Evolutionary conservation across 2,113 vertebrate genomes (phyloP).

Genomic region (Erythrocercus mccallii): DNA sequence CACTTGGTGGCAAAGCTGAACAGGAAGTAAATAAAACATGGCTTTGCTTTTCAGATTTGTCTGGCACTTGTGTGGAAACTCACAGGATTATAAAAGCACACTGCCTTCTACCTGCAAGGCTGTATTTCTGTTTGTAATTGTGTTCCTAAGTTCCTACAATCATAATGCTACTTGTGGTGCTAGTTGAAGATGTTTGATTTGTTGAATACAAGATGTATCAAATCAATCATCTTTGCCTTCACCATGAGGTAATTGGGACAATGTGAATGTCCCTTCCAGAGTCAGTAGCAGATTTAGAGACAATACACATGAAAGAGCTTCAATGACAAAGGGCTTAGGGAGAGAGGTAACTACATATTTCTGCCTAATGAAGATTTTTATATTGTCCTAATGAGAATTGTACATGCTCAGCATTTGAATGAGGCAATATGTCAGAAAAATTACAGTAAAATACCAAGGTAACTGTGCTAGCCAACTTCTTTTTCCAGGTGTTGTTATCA

Average conservation of each 20-base stretch:
- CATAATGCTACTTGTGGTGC: neutral
- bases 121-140: neutral
- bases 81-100: neutral
- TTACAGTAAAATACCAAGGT: neutral
- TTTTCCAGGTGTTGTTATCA: neutral
- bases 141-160: neutral
- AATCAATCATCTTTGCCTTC: neutral
- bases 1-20: constrained; percentile 51
- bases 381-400: neutral
- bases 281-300: neutral
- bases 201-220: neutral
- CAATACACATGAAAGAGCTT: neutral
- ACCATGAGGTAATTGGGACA: neutral
- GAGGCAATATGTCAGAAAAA: neutral
- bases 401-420: neutral
- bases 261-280: neutral
- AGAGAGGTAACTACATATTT: neutral
- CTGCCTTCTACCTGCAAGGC: neutral
- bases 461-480: neutral
- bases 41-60: neutral
- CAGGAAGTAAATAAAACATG: neutral
- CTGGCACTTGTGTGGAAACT: neutral
- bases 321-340: neutral
- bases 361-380: neutral
- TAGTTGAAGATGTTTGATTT: neutral